Conservation (phyloP, 2,888 invertebrate genomes). For the Bellardia pandia region DNA sequence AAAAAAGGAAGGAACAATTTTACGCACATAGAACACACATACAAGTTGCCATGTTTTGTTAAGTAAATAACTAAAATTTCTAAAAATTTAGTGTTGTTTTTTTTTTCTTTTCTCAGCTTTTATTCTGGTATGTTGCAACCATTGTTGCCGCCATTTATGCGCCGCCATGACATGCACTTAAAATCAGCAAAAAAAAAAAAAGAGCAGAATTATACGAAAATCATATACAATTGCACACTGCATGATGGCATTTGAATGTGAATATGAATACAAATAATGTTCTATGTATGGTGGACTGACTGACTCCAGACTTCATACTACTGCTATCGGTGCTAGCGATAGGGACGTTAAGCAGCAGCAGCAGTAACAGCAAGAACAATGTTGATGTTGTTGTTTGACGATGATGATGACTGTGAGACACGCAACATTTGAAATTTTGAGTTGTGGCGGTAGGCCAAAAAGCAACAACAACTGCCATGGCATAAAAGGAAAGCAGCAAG, state of each 20-base stretch:
- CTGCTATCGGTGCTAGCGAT: conserved; percentile 42
- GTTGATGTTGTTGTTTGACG: conserved; percentile 42
- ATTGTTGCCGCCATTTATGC: conserved; percentile 75
- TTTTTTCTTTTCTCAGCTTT: neutral
- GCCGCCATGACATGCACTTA: conserved; percentile 74
- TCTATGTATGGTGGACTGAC: conserved; percentile 37
- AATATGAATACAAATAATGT: conserved; percentile 66
- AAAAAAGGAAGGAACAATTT: conserved; percentile 40
- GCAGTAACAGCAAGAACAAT: conserved; percentile 49
- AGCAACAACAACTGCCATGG: conserved; percentile 47
- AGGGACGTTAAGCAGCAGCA: conserved; percentile 54
- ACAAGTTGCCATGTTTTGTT: conserved; percentile 61
- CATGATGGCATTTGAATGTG: conserved; percentile 67
- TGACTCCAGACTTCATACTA: conserved; percentile 5
- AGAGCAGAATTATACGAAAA: conserved; percentile 17
- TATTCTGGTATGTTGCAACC: conserved; percentile 48
- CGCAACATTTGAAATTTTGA: conserved; percentile 82
- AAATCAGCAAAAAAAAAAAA: conserved; percentile 46
- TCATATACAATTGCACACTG: conserved; percentile 59
- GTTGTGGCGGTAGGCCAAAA: conserved; percentile 71
- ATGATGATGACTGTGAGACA: conserved; percentile 82
- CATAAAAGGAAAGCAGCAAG: conserved; percentile 13
- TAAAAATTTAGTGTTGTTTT: conserved; percentile 37
- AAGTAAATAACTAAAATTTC: conserved; percentile 65
- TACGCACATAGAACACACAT: conserved; percentile 57